Percentiles rank a stretch among this genome's conserved stretches.
phyloP scores from a whole-genome alignment of 2,797 vertebrate species.

The Mormyrus proboscirostris region DNA sequence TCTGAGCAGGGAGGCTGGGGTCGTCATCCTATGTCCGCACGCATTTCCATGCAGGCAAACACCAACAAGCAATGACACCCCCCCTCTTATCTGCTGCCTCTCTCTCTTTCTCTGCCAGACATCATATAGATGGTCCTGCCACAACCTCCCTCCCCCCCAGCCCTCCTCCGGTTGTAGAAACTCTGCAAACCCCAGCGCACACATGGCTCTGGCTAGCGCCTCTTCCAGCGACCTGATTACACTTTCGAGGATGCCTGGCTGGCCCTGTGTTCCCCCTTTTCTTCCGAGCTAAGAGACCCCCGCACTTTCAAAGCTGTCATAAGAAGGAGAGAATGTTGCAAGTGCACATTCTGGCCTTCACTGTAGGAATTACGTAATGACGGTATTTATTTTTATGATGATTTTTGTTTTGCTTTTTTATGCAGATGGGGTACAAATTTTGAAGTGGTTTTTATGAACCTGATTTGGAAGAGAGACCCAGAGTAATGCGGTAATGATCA shows the following conservation, averaged over 20 bases:
- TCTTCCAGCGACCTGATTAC: slow-evolving; percentile 34
- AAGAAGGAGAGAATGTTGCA: neutral
- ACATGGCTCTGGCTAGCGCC: neutral
- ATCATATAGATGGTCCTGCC: neutral
- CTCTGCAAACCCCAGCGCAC: neutral
- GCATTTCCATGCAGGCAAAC: slow-evolving; percentile 27
- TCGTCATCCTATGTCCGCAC: slow-evolving; percentile 67
- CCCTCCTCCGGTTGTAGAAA: neutral
- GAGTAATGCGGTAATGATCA: neutral
- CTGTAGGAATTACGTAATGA: neutral
- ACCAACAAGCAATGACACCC: neutral
- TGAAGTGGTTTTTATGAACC: neutral
- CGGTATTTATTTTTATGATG: neutral
- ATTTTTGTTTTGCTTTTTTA: neutral
- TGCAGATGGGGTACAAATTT: neutral
- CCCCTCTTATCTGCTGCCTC: neutral
- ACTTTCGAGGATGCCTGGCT: slow-evolving; percentile 38
- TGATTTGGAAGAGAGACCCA: neutral
- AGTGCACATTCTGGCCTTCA: neutral
- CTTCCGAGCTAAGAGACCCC: slow-evolving; percentile 34
- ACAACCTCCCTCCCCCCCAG: neutral
- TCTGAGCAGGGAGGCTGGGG: slow-evolving; percentile 54
- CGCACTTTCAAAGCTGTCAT: slow-evolving; percentile 26
- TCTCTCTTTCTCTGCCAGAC: slow-evolving; percentile 41
- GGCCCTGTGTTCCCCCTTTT: slow-evolving; percentile 25